Base-by-base conservation (phyloP, 2,888 invertebrate species). In the Drosophila quasianomalipes region DNA sequence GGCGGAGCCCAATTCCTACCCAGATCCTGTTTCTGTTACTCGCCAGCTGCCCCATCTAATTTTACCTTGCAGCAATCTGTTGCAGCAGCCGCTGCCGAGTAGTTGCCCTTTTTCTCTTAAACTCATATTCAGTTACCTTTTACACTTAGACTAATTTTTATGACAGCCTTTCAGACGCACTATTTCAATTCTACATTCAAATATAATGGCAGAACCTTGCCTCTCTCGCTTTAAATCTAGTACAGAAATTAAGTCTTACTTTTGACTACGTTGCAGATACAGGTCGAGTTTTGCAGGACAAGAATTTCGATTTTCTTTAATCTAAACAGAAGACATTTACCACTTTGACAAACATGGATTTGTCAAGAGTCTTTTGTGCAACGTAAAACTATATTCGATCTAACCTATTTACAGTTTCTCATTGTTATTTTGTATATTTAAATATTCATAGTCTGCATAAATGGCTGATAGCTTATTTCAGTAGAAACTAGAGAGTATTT, bases 11-110 rank as follows among this genome's bases (percentile, higher is more conserved):
- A 37, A 58, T 33, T 41, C 52, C 28, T 16, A 41, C 41, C 39
- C 41, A 14, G n/a, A 31, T 30, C 51, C 28, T 6, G 16, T 49
- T 60, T 44, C 19, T 68, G 68, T 47, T 70, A 30, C 58, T 41
- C 62, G 57, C 62, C 73, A 57, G 4, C n/a, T 39, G 9, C 39
- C 68, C 59, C 74, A 55, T 61, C 61, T 39, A 58, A 62, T 66
- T 39, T 51, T 63, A n/a, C 54, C 57, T 63, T 19, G n/a, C 64
- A 61, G 54, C 55, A 70, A 67, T 80, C 68, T 57, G 72, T 60
- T 80, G 70, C 78, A 80, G 67, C 70, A 54, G 37, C 37, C 57
- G 4, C n/a, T 52, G 44, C 37, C 30, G 14, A 47, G 7, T 28
- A 55, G 33, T 49, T 62, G 7, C 58, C 35, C 49, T 68, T 53